A percentile compares a stretch with the other conserved stretches of the same genome.
These are phyloP conservation scores for Drosophila subquinaria DNA, from an alignment of 2,888 invertebrate species.

Conservation along the genomic window DNA sequence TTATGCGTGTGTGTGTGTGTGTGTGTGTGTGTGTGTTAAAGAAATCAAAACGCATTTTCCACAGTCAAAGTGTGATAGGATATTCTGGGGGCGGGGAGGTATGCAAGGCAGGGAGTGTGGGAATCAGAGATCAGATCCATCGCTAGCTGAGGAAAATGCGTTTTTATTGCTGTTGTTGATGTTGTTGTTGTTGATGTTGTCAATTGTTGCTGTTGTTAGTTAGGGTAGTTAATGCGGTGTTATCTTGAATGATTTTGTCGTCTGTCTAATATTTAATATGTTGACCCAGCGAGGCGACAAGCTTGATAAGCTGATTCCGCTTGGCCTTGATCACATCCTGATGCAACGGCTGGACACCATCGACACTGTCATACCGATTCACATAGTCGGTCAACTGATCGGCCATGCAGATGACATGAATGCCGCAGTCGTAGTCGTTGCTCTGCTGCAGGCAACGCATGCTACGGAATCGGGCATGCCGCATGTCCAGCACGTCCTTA, in stretches of 20 bases:
- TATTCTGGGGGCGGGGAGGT: not conserved
- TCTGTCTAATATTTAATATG: conserved; percentile 61
- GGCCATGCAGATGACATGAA: conserved; percentile 93
- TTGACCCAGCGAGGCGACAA: conserved; percentile 87
- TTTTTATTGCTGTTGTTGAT: not conserved
- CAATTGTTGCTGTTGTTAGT: not conserved
- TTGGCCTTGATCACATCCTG: conserved; percentile 87
- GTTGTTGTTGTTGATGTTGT: not conserved
- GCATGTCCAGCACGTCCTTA: conserved; percentile 83
- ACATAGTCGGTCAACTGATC: conserved; percentile 86
- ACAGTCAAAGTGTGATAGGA: not conserved
- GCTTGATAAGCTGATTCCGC: conserved; percentile 88
- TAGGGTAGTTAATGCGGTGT: not conserved
- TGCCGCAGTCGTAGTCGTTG: conserved; percentile 96
- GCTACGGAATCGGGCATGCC: conserved; percentile 86
- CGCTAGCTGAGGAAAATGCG: conserved; percentile 35
- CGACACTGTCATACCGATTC: conserved; percentile 79
- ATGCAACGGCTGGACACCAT: conserved; percentile 81
- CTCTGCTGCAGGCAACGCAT: conserved; percentile 90
- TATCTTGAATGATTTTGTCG: not conserved
- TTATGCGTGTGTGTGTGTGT: not conserved
- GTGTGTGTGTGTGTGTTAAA: not conserved
- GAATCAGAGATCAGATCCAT: not conserved
- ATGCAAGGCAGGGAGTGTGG: not conserved
- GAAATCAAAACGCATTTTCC: conserved; percentile 37